Evolutionary conservation across 2,797 vertebrate species (phyloP).

Genomic region (Gallinago nigripennis): DNA sequence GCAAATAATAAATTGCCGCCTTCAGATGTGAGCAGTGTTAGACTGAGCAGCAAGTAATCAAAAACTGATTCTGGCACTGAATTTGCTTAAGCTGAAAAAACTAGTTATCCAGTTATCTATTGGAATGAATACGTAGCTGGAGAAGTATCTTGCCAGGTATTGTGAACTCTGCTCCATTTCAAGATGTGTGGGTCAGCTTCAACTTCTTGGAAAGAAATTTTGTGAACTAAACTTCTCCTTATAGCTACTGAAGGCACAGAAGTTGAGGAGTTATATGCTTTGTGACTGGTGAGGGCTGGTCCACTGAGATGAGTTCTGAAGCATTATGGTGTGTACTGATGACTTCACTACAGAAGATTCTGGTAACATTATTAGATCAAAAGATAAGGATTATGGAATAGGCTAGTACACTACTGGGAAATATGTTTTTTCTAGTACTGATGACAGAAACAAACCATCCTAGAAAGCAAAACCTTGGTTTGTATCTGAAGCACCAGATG

Average conservation of each 20-base stretch:
- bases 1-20: neutral
- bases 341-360: neutral
- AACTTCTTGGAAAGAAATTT: neutral
- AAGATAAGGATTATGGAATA: neutral
- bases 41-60: neutral
- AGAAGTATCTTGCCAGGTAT: neutral
- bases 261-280: neutral
- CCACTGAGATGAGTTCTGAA: neutral
- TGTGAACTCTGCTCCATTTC: neutral
- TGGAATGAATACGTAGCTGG: neutral
- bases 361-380: neutral
- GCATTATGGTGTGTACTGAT: neutral
- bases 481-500: neutral
- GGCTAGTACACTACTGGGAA: neutral
- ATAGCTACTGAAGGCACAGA: neutral
- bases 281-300: neutral
- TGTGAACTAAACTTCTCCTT: neutral
- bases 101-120: neutral
- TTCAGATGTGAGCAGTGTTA: neutral
- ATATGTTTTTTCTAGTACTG: rapidly evolving
- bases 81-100: neutral
- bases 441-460: neutral
- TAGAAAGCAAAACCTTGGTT: neutral
- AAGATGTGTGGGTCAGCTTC: neutral
- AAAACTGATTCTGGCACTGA: neutral